Evolutionary conservation across 2,888 invertebrate genomes (phyloP).

Genomic region (Ernsta delagoae): DNA sequence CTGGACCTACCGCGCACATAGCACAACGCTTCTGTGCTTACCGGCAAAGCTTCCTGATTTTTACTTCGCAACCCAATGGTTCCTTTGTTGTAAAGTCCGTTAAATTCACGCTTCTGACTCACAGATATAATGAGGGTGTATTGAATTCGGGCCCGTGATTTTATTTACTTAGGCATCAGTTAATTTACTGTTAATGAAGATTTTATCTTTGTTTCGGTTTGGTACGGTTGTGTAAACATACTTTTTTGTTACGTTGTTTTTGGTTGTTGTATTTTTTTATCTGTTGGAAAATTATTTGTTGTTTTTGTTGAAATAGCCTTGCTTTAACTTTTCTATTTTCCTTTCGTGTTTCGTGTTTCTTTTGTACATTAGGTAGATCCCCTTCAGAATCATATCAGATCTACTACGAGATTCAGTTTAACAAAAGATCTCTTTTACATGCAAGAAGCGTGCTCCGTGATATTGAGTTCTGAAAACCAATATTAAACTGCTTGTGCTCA

Average conservation of each 20-base stretch:
- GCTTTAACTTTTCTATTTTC: neutral
- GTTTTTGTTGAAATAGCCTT: neutral
- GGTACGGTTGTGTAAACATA: neutral
- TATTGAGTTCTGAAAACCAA: conserved; percentile 35
- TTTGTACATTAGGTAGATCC: too few species aligned
- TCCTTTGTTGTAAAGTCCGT: conserved; percentile 24
- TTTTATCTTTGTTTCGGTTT: neutral
- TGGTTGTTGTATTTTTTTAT: neutral
- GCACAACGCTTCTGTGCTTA: conserved; percentile 19
- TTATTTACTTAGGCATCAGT: neutral
- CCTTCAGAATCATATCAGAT: too few species aligned
- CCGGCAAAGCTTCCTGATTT: conserved; percentile 32
- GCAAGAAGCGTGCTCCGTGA: conserved; percentile 13
- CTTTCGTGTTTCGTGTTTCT: too few species aligned
- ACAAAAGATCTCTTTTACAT: conserved; percentile 17
- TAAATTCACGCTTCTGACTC: conserved; percentile 7
- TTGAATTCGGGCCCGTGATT: conserved; percentile 19
- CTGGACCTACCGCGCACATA: conserved; percentile 57
- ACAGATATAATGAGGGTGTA: conserved; percentile 14
- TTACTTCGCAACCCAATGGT: conserved; percentile 39
- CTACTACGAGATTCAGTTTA: conserved; percentile 8
- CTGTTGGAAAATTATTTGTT: neutral
- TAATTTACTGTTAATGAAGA: neutral
- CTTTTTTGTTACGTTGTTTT: neutral
- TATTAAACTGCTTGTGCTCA: conserved; percentile 25